A percentile compares a stretch with the other conserved stretches of the same genome.
phyloP scores from a whole-genome alignment of 2,888 invertebrate genomes.

The Acronicta aceris region DNA sequence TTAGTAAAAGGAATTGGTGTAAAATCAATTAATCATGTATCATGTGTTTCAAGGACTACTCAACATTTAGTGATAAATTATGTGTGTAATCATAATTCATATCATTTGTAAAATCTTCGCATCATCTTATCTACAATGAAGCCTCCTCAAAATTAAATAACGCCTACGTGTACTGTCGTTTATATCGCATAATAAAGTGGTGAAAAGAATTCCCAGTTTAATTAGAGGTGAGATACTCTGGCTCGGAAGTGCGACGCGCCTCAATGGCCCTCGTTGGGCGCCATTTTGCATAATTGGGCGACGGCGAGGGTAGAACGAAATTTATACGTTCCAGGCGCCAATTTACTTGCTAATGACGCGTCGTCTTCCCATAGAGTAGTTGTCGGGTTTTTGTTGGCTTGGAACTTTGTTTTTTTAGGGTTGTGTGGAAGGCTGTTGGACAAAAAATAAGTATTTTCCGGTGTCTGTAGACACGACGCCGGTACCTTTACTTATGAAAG shows the following conservation, averaged over 20 bases:
- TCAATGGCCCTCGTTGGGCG: slow-evolving; percentile 86
- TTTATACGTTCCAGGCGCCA: slow-evolving; percentile 87
- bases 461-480: slow-evolving; percentile 36
- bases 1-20: background rate
- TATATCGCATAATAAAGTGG: slow-evolving; percentile 87
- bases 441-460: slow-evolving; percentile 30
- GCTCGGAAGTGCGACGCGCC: slow-evolving; percentile 81
- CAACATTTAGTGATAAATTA: too few relatives aligned
- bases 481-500: slow-evolving; percentile 38
- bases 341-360: slow-evolving; percentile 89
- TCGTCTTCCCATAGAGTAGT: slow-evolving; percentile 78
- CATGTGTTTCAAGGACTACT: background rate
- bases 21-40: background rate
- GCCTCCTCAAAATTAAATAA: slow-evolving; percentile 71
- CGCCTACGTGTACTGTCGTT: slow-evolving; percentile 77
- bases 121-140: slow-evolving; percentile 31
- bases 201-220: slow-evolving; percentile 87
- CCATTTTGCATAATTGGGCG: slow-evolving; percentile 89
- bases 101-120: slow-evolving; percentile 3
- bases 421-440: slow-evolving; percentile 26
- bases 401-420: slow-evolving; percentile 52
- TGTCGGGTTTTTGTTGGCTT: slow-evolving; percentile 71
- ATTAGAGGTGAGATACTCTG: slow-evolving; percentile 87
- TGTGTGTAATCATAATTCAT: too few relatives aligned
- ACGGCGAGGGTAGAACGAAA: slow-evolving; percentile 83